These are phyloP conservation scores for Eptesicus fuscus DNA, from an alignment of 2,113 vertebrate species.

Conservation along the genomic window DNA sequence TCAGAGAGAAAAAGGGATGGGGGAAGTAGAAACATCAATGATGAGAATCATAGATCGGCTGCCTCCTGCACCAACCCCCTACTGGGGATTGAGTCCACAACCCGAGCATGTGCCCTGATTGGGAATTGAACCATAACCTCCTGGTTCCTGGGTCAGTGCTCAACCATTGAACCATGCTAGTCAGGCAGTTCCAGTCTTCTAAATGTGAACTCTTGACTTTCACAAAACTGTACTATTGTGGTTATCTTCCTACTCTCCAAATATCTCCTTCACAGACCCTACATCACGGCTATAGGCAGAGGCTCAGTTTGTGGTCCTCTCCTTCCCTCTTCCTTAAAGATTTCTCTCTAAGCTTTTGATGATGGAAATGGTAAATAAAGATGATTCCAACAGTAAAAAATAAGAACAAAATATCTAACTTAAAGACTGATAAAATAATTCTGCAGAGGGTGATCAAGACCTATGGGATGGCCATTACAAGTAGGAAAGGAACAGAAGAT, in stretches of 20 bases:
- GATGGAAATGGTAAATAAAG: background rate
- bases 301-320: background rate
- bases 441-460: background rate
- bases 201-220: background rate
- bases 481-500: too few relatives aligned
- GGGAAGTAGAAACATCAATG: too few relatives aligned
- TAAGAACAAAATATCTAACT: background rate
- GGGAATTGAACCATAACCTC: too few relatives aligned
- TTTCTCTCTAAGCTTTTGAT: background rate
- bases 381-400: background rate
- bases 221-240: background rate
- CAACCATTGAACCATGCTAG: background rate
- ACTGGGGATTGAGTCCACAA: too few relatives aligned
- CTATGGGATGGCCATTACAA: background rate
- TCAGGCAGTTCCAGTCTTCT: background rate
- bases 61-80: too few relatives aligned
- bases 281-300: background rate
- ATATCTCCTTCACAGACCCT: background rate
- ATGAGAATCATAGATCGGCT: too few relatives aligned
- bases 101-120: too few relatives aligned
- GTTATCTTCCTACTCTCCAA: background rate
- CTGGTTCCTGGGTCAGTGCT: too few relatives aligned
- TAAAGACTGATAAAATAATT: background rate
- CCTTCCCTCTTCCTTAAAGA: background rate
- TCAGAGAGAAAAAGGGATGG: too few relatives aligned